phyloP scores from a whole-genome alignment of 2,888 invertebrate genomes.

The Proisotoma minuta region DNA sequence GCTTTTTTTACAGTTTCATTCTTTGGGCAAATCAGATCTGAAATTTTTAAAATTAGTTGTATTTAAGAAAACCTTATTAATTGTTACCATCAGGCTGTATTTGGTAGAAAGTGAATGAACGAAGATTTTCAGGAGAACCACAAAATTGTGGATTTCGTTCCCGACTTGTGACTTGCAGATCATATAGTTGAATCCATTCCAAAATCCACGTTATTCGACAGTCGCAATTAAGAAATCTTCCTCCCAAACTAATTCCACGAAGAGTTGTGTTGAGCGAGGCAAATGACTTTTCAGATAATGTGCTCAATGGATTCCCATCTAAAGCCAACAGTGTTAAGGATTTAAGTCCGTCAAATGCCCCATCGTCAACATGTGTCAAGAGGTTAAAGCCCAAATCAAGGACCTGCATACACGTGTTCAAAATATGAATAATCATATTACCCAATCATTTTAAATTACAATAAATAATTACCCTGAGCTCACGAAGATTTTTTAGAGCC shows the following conservation, averaged over 20 bases:
- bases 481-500: constrained; percentile 70
- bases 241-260: constrained; percentile 79
- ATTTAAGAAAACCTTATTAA: not conserved
- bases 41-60: not conserved
- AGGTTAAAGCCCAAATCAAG: constrained; percentile 89
- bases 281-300: constrained; percentile 74
- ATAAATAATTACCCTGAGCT: constrained; percentile 61
- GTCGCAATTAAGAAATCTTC: constrained; percentile 81
- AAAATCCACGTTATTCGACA: constrained; percentile 83
- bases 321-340: constrained; percentile 57
- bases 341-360: constrained; percentile 60
- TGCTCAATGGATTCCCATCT: constrained; percentile 83
- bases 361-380: constrained; percentile 70
- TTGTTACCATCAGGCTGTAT: constrained; percentile 68
- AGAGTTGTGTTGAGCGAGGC: constrained; percentile 73
- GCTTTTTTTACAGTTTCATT: constrained; percentile 45
- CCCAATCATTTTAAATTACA: not conserved
- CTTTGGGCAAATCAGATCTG: constrained; percentile 46
- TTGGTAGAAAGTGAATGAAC: constrained; percentile 79
- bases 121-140: constrained; percentile 72
- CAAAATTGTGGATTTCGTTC: constrained; percentile 87
- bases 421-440: constrained; percentile 4
- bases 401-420: constrained; percentile 61
- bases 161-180: constrained; percentile 84
- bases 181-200: constrained; percentile 81